phyloP scores from a whole-genome alignment of 2,113 vertebrate genomes.

The Sminthopsis crassicaudata region DNA sequence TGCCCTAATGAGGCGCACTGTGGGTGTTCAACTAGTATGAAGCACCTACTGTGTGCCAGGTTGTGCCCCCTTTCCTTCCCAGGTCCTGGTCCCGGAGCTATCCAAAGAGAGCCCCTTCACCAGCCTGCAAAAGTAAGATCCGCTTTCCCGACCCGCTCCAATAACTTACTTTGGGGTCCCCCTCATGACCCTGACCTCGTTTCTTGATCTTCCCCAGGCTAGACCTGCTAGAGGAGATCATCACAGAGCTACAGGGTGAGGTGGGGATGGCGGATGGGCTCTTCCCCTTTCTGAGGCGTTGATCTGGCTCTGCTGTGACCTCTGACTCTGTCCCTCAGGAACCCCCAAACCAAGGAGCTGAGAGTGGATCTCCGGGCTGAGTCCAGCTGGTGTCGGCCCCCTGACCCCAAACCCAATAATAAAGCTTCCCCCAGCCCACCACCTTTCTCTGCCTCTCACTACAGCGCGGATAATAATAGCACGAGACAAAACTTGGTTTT shows the following conservation, averaged over 20 bases:
- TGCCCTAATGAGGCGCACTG: too few species aligned
- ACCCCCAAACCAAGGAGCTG: neutral
- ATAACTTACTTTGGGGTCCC: neutral
- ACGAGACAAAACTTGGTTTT: neutral
- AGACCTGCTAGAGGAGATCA: conserved; percentile 68
- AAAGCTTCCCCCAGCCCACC: neutral
- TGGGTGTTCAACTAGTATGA: too few species aligned
- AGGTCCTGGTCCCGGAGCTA: conserved; percentile 33
- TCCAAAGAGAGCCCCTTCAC: neutral
- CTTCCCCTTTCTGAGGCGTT: neutral
- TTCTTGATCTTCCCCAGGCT: conserved; percentile 27
- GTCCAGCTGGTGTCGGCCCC: neutral
- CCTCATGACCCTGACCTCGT: neutral
- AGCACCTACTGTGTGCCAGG: too few species aligned
- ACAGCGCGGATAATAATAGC: neutral
- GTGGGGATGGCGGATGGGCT: conserved; percentile 21
- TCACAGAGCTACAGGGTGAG: conserved; percentile 37
- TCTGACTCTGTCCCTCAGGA: neutral
- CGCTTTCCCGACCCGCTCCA: neutral
- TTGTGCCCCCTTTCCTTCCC: neutral
- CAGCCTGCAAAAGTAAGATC: conserved; percentile 60
- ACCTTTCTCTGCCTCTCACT: neutral
- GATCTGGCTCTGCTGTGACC: neutral
- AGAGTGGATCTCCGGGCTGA: neutral
- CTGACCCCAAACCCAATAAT: neutral